Evolutionary conservation across 30 jellyfish, hydroid and myxozoan genomes (phyloP).

Genomic region (Pseudorhiza aurosa): DNA sequence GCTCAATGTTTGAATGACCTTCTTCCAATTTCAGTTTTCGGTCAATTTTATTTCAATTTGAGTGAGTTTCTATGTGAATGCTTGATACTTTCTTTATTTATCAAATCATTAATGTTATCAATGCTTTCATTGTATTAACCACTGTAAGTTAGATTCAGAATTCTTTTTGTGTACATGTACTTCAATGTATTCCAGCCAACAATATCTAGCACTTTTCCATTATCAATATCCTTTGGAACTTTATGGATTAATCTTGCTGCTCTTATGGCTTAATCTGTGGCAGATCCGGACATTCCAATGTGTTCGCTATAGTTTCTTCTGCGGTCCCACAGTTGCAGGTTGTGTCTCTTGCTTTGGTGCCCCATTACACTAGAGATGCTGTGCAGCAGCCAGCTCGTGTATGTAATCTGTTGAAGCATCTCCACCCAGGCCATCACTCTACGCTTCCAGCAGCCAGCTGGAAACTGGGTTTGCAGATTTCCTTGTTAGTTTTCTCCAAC

Average conservation of each 20-base stretch:
- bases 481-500: too few species aligned
- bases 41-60: conserved; percentile 17
- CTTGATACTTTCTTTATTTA: conserved; percentile 12
- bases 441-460: too few species aligned
- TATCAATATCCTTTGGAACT: conserved; percentile 51
- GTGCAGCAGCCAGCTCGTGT: too few species aligned
- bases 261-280: too few species aligned
- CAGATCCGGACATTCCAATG: too few species aligned
- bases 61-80: conserved; percentile 1
- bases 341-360: too few species aligned
- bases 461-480: too few species aligned
- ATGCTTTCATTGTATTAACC: conserved; percentile 1
- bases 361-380: too few species aligned
- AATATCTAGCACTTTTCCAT: conserved; percentile 31
- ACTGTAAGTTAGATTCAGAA: conserved; percentile 27
- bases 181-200: conserved; percentile 49
- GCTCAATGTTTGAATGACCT: conserved; percentile 51
- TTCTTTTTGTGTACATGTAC: conserved; percentile 52
- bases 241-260: conserved; percentile 46
- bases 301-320: too few species aligned
- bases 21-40: conserved; percentile 42
- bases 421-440: too few species aligned
- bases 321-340: too few species aligned
- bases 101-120: conserved; percentile 32
- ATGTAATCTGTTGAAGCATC: too few species aligned